Percentiles rank a stretch among this genome's conserved stretches.
Conservation (phyloP, 2,888 invertebrate species). For the Drosophila prostipennis region DNA sequence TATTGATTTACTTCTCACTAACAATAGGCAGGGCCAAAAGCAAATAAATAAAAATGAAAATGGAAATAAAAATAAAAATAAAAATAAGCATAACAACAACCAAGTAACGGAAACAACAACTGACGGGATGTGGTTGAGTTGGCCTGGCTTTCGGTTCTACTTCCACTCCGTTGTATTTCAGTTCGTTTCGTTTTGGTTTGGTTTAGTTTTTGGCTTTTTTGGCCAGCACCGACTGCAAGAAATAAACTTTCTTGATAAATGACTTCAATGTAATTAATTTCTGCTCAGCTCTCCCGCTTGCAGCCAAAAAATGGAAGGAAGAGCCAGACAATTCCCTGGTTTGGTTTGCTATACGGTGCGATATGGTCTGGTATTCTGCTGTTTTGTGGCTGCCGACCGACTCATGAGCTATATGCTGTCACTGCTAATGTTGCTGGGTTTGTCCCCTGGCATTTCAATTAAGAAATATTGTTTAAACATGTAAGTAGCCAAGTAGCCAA, state of each 20-base stretch:
- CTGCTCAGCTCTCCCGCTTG: conserved; percentile 70
- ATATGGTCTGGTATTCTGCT: conserved; percentile 8
- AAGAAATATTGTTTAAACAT: conserved; percentile 75
- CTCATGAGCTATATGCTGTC: conserved; percentile 75
- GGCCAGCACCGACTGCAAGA: conserved; percentile 60
- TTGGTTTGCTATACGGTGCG: not conserved
- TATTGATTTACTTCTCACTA: conserved; percentile 73
- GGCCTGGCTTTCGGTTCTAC: conserved; percentile 54
- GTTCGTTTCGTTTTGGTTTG: conserved; percentile 13
- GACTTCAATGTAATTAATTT: conserved; percentile 80
- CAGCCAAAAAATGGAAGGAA: conserved; percentile 39
- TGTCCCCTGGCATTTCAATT: conserved; percentile 73
- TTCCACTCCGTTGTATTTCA: conserved; percentile 20
- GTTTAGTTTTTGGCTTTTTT: conserved; percentile 35
- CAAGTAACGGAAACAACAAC: conserved; percentile 75
- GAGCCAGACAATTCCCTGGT: conserved; percentile 38
- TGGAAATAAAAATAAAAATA: conserved; percentile 56
- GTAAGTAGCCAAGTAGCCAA: conserved; percentile 18
- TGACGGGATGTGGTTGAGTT: conserved; percentile 66
- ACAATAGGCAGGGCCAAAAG: conserved; percentile 56
- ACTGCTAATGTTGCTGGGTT: conserved; percentile 69
- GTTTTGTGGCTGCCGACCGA: conserved; percentile 32
- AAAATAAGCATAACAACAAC: conserved; percentile 73
- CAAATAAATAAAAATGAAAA: conserved; percentile 62
- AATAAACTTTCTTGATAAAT: conserved; percentile 80